Conservation (phyloP, 2,888 invertebrate species). For the Hyalella azteca region DNA sequence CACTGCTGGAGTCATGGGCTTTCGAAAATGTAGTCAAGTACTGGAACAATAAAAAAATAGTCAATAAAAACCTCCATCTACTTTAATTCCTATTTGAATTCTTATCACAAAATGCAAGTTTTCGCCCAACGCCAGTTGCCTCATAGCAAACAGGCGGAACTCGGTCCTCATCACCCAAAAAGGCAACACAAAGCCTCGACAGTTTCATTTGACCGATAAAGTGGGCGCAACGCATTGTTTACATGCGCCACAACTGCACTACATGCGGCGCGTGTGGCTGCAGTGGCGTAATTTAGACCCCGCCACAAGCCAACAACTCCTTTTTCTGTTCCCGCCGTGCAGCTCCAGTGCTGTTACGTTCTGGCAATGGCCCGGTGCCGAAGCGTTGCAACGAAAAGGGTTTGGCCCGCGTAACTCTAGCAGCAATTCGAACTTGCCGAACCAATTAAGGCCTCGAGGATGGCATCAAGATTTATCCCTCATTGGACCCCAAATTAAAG, state of each 20-base stretch:
- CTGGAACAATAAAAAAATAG: no score
- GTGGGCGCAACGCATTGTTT: background rate
- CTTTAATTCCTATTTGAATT: no score
- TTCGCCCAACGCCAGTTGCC: no score
- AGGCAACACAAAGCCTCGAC: background rate
- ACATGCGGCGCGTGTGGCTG: background rate
- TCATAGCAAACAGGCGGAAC: no score
- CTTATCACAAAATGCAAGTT: no score
- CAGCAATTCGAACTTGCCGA: slow-evolving; percentile 29
- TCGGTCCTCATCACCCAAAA: slow-evolving; percentile 14
- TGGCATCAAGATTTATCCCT: slow-evolving; percentile 30
- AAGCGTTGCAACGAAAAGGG: background rate
- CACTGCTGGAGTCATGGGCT: no score
- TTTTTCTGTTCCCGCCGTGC: background rate
- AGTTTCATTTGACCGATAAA: slow-evolving; percentile 21
- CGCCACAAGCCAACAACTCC: slow-evolving; percentile 12
- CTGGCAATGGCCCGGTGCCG: background rate
- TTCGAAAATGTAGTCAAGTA: no score
- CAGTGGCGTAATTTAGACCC: slow-evolving; percentile 4
- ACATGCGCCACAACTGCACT: background rate
- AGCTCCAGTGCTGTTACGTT: background rate
- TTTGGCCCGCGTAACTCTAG: background rate
- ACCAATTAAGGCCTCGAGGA: slow-evolving; percentile 29
- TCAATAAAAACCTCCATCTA: no score
- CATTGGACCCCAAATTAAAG: slow-evolving; percentile 13